Evolutionary conservation across 2,797 vertebrate genomes (phyloP), one percentile per base, ranked within the genome.

Genomic region (Manis crassicaudata): DNA sequence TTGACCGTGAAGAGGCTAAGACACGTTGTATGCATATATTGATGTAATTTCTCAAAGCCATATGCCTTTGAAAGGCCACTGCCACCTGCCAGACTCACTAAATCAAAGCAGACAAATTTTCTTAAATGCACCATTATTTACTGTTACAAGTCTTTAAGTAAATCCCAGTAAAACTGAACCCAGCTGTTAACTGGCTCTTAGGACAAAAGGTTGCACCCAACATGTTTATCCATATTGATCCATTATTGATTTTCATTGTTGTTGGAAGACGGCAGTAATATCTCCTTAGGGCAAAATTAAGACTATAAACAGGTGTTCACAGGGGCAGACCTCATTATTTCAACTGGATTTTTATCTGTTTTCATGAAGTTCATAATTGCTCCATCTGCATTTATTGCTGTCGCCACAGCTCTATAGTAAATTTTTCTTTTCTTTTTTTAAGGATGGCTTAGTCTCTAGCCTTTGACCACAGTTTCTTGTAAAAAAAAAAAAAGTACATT

Each of bases 141-240:
- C 92, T 87, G 87, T 96, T 93, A 70, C 67, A 62, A 91, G 94
- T 95, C 94, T 97, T 96, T 88, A 82, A 93, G 96, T 97, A 98
- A 98, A 98, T 97, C 98, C 97, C 97, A 92, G 0, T 96, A 97
- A 98, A 98, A 98, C 90, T 96, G 93, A 98, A 97, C 93, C 92
- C 98, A 95, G 98, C 98, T 98, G 97, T 98, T 98, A 98, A 98
- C 98, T 98, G 97, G 97, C 96, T 97, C 96, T 97, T 95, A 88
- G 97, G 98, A 98, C 98, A 99, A 98, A 98, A 98, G 98, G 98
- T 97, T 97, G 18, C 94, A 77, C 94, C 98, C 96, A 94, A 96
- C 98, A 96, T 97, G 97, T 98, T 98, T 98, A 98, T 98, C 98
- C 98, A 70, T 98, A 99, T 98, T 98, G 98, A 99, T 98, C 98